These are phyloP conservation scores for Gasterosteus nipponicus DNA, from an alignment of 2,113 vertebrate genomes.

Conservation along the genomic window DNA sequence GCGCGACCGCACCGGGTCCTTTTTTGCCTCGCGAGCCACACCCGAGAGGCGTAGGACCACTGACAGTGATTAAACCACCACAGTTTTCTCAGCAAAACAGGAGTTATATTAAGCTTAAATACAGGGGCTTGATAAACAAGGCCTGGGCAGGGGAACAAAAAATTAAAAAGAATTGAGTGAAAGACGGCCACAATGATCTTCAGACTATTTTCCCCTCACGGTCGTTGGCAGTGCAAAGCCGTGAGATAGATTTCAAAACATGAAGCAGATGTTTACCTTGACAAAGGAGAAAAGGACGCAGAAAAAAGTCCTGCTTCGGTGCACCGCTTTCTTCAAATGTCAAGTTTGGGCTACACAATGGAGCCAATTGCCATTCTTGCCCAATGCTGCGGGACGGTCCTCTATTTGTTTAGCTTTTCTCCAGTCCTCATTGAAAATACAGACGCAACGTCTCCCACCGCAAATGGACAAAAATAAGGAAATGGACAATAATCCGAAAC, in stretches of 20 bases:
- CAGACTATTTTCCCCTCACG: conserved; percentile 80
- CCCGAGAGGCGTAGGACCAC: conserved; percentile 83
- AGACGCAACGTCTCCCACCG: conserved; percentile 55
- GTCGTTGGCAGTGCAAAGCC: conserved; percentile 79
- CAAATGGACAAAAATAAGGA: conserved; percentile 60
- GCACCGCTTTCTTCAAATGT: conserved; percentile 65
- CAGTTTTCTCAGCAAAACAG: conserved; percentile 86
- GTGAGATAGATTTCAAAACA: conserved; percentile 82
- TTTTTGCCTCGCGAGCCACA: conserved; percentile 79
- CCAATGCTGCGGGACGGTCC: conserved; percentile 61
- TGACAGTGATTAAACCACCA: conserved; percentile 84
- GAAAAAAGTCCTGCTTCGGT: conserved; percentile 37
- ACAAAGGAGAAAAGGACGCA: conserved; percentile 68
- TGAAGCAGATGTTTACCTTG: conserved; percentile 85
- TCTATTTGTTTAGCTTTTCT: conserved; percentile 61
- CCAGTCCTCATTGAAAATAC: conserved; percentile 61
- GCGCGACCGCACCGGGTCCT: conserved; percentile 80
- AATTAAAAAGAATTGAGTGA: conserved; percentile 76
- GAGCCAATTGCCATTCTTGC: conserved; percentile 62
- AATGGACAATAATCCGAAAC: conserved; percentile 64
- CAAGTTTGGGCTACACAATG: conserved; percentile 59
- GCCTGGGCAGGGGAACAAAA: conserved; percentile 76
- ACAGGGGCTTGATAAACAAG: conserved; percentile 89
- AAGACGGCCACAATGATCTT: conserved; percentile 81
- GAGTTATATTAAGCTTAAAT: conserved; percentile 90